These are phyloP conservation scores for Guaruba guarouba DNA, from an alignment of 2,113 vertebrate species.

Conservation along the genomic window DNA sequence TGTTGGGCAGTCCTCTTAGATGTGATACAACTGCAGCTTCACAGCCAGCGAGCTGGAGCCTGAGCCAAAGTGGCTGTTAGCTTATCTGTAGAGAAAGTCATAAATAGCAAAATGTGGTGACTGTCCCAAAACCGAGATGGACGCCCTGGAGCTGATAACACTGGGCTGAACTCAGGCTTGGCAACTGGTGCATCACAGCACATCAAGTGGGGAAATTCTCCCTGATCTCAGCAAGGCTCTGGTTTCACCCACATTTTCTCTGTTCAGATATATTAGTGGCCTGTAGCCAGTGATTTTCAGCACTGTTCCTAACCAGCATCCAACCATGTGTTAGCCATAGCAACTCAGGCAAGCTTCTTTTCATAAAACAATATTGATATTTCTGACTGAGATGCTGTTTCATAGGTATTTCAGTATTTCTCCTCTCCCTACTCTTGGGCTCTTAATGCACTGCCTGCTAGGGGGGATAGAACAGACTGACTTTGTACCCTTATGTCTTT, in stretches of 20 bases:
- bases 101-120: background rate
- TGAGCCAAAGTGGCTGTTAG: background rate
- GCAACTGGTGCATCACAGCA: background rate
- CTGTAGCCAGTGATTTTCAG: slow-evolving; percentile 17
- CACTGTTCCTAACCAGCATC: background rate
- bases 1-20: background rate
- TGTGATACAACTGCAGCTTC: background rate
- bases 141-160: background rate
- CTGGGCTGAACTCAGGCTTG: background rate
- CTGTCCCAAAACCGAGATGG: background rate
- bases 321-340: background rate
- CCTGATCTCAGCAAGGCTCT: background rate
- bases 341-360: background rate
- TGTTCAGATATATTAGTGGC: background rate
- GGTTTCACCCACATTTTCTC: background rate
- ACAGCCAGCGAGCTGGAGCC: background rate
- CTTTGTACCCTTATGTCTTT: background rate
- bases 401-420: background rate
- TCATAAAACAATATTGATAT: background rate
- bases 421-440: background rate
- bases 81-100: background rate
- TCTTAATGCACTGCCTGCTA: background rate
- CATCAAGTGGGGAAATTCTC: background rate
- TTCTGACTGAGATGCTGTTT: background rate
- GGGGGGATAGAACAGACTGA: background rate